A percentile compares a stretch with the other conserved stretches of the same genome.
Conservation (phyloP, 2,888 invertebrate genomes). For the Listrodromus nycthemerus region DNA sequence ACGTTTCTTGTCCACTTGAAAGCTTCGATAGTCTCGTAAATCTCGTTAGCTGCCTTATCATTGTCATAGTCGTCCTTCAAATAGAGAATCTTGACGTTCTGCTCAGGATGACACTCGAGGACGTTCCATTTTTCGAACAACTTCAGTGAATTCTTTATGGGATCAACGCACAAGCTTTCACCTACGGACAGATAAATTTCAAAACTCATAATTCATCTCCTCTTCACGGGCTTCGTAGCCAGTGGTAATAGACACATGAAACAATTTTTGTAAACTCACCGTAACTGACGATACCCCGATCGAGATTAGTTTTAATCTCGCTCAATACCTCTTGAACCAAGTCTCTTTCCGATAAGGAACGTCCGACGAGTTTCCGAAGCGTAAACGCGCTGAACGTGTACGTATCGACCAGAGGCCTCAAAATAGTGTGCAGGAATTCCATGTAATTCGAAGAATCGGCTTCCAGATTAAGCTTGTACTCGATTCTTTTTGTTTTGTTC, state of each 20-base stretch:
- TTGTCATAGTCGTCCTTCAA: conserved; percentile 80
- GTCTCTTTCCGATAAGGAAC: conserved; percentile 88
- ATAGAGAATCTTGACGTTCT: conserved; percentile 80
- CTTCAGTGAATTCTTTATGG: conserved; percentile 93
- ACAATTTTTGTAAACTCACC: conserved; percentile 85
- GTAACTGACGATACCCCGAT: conserved; percentile 87
- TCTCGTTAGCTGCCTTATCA: conserved; percentile 74
- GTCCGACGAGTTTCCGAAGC: conserved; percentile 86
- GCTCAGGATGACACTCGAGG: conserved; percentile 86
- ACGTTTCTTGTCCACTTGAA: conserved; percentile 80
- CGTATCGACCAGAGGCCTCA: conserved; percentile 91
- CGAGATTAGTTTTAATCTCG: conserved; percentile 88
- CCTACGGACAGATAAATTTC: conserved; percentile 85
- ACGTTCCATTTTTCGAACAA: conserved; percentile 93
- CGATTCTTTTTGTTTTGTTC: conserved; percentile 69
- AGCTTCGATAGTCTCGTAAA: conserved; percentile 78
- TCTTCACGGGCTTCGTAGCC: no score
- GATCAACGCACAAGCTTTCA: conserved; percentile 95
- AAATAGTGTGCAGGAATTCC: conserved; percentile 86
- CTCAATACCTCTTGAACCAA: conserved; percentile 89
- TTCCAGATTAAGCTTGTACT: conserved; percentile 81
- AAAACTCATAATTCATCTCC: background rate
- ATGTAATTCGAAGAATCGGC: conserved; percentile 83
- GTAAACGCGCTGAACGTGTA: conserved; percentile 89
- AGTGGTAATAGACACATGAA: no score